Conservation (phyloP, 2,797 vertebrate species). For the Arremon brunneinucha region DNA sequence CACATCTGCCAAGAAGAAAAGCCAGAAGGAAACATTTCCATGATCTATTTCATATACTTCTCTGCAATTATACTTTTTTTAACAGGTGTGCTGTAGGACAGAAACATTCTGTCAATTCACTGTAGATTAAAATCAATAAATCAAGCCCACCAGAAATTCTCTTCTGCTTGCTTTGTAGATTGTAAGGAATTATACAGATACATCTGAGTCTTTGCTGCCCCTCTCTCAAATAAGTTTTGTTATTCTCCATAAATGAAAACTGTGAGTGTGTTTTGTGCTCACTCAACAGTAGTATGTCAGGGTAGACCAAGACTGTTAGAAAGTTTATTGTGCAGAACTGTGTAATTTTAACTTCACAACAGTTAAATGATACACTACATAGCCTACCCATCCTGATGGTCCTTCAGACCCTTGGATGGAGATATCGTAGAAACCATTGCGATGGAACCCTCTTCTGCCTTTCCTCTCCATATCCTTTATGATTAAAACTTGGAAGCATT, state of each 20-base stretch:
- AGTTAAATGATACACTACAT: neutral
- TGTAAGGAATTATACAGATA: neutral
- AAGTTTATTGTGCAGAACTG: neutral
- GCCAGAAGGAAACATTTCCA: conserved; percentile 5
- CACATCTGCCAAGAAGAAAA: conserved; percentile 1
- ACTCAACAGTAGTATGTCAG: neutral
- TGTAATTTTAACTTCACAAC: neutral
- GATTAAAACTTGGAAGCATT: neutral
- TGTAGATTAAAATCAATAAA: conserved; percentile 35
- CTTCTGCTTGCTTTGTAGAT: neutral
- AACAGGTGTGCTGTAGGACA: neutral
- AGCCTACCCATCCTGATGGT: neutral
- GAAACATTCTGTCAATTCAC: conserved; percentile 4
- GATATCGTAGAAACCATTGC: fast-evolving
- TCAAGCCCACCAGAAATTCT: neutral
- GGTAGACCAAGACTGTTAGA: neutral
- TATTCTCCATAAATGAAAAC: neutral
- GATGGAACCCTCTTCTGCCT: neutral
- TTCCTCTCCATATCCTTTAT: neutral
- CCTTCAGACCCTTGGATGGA: neutral
- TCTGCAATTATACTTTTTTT: conserved; percentile 29
- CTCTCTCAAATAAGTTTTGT: neutral
- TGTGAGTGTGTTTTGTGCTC: neutral
- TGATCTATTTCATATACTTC: neutral
- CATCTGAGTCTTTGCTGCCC: neutral